Conservation (phyloP, 2,797 vertebrate species). For the Ctenosaura bakeri region DNA sequence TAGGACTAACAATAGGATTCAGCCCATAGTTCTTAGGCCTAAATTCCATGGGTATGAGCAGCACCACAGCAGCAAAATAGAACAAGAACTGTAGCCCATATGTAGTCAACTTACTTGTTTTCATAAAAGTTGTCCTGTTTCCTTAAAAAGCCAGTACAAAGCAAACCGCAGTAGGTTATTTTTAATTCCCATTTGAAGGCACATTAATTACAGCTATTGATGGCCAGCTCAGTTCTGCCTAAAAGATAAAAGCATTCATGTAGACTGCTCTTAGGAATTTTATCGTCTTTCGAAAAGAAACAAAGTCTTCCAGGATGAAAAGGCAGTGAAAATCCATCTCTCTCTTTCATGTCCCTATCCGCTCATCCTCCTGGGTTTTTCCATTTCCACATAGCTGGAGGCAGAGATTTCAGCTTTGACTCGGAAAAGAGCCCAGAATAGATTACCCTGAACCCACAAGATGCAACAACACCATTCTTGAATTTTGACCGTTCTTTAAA, state of each 20-base stretch:
- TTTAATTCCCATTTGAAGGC: constrained; percentile 62
- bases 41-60: no score
- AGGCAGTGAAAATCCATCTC: constrained; percentile 22
- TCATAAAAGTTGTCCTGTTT: constrained; percentile 22
- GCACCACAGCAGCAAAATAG: background rate
- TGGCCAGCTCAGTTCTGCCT: constrained; percentile 51
- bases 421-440: constrained; percentile 34
- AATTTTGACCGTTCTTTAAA: constrained; percentile 31
- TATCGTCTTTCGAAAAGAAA: constrained; percentile 42
- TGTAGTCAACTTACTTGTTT: background rate
- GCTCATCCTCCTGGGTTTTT: constrained; percentile 50
- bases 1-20: no score
- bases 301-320: constrained; percentile 25
- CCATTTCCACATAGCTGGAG: constrained; percentile 41
- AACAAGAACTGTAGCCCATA: no score
- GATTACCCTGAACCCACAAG: constrained; percentile 29
- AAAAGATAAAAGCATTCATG: constrained; percentile 61
- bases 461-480: background rate
- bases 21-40: background rate
- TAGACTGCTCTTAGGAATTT: constrained; percentile 48
- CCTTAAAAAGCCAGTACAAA: constrained; percentile 56
- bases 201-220: constrained; percentile 65
- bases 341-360: constrained; percentile 37
- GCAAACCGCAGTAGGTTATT: constrained; percentile 53
- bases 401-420: constrained; percentile 37